Evolutionary conservation across 2,888 invertebrate species (phyloP).

Genomic region (Anodontia alba): DNA sequence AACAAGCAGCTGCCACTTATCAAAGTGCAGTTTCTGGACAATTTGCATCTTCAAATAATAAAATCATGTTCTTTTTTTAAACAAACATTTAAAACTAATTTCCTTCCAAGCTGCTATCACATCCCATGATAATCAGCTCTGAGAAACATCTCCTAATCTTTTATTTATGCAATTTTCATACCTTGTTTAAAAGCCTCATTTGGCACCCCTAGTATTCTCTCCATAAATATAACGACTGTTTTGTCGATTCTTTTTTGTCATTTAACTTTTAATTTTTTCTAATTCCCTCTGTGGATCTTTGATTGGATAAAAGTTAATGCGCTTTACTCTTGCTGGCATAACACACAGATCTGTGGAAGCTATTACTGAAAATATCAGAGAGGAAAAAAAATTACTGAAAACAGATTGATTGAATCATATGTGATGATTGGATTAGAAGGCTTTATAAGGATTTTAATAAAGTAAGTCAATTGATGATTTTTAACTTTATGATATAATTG

Average conservation of each 20-base stretch:
- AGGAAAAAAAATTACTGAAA: neutral
- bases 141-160: neutral
- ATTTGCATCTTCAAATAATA: no score
- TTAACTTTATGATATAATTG: neutral
- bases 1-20: no score
- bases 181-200: neutral
- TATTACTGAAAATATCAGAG: constrained; percentile 7
- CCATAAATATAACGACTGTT: neutral
- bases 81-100: no score
- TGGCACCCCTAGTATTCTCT: neutral
- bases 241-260: neutral
- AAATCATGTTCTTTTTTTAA: no score
- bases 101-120: no score
- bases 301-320: constrained; percentile 16
- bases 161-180: constrained; percentile 1
- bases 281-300: neutral
- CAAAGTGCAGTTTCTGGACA: no score
- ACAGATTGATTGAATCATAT: neutral
- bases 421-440: constrained; percentile 5
- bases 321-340: neutral
- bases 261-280: constrained; percentile 12
- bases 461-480: neutral
- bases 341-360: constrained; percentile 1
- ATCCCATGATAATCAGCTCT: no score
- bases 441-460: neutral